Conservation (phyloP, 2,888 invertebrate species). For the Lithophane leautieri region DNA sequence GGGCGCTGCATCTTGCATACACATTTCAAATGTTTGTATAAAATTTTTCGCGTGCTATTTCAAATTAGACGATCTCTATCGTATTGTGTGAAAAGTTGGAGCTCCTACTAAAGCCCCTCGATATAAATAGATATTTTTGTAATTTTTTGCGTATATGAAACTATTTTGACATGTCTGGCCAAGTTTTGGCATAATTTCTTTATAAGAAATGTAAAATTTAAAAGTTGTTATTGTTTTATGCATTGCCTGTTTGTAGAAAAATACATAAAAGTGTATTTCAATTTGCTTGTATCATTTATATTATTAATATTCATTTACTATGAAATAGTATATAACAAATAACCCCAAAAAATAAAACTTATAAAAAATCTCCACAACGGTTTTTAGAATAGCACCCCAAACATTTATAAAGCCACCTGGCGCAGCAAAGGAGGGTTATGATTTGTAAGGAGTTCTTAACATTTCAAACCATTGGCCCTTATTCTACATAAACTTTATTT, state of each 20-base stretch:
- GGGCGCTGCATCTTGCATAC: no score
- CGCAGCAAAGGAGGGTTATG: neutral
- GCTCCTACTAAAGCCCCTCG: neutral
- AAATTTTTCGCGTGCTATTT: no score
- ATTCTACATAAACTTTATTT: constrained; percentile 64
- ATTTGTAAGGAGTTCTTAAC: neutral
- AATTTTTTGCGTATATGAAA: constrained; percentile 29
- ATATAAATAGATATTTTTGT: constrained; percentile 29
- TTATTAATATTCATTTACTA: neutral
- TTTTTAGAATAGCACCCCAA: neutral
- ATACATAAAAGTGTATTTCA: constrained; percentile 50
- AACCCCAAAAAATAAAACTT: neutral
- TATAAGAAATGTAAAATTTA: constrained; percentile 48
- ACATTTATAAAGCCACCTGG: neutral
- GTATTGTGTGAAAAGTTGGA: neutral
- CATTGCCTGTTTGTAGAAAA: constrained; percentile 61
- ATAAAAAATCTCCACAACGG: neutral
- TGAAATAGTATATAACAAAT: neutral
- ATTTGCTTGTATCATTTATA: constrained; percentile 36
- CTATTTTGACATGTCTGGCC: constrained; percentile 44
- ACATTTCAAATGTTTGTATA: no score
- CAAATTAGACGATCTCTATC: neutral
- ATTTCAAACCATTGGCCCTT: constrained; percentile 43
- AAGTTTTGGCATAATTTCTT: constrained; percentile 49
- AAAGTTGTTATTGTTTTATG: constrained; percentile 66